Base-by-base conservation (phyloP, 1,140 invertebrate species). In the Pseudomyrmex sp. region DNA sequence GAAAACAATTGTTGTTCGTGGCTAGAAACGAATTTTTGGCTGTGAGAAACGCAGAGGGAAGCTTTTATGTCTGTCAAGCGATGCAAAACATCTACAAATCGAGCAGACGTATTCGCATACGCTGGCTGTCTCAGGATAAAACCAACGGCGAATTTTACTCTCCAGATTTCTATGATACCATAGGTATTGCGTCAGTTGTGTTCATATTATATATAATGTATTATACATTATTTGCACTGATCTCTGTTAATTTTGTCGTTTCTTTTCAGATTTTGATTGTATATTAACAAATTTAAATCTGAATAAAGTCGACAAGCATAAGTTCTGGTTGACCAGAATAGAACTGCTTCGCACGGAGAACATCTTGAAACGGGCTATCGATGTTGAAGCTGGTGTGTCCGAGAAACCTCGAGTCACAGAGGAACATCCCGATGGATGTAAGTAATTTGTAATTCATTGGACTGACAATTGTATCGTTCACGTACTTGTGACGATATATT, bases 41-140 rank as follows among this genome's bases (percentile, higher is more conserved):
- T 35, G 97, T 98, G 1, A 95, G 98, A 87, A 98, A 98, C 94
- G 96, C 97, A 2, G 96, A 97, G 94, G 97, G 97, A 61, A 96
- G 97, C 62, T 98, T 98, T 94, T 99, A 97, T 92, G 96, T 99
- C 58, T 99, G 98, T 92, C 97, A 98, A 94, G 96, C 97, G 4
- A 96, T 97, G 93, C 98, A 98, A 95, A 98, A 98, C 95, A 97
- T 99, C 73, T 98, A 98, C 92, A 97, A 97, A 92, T 96, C 96
- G 15, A 96, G 96, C 75, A 95, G 96, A 74, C 96, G 96, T 91
- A 98, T 98, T 90, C 97, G 97, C 90, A 98, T 99, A 90, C 96
- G 98, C 89, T 99, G 98, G 98, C 94, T 98, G 50, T 97, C 97
- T 4, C 96, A 97, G 94, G 96, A 97, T 82, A 96, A 96, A 92